Evolutionary conservation across 2,113 vertebrate species (phyloP).

Genomic region (Octodon degus): DNA sequence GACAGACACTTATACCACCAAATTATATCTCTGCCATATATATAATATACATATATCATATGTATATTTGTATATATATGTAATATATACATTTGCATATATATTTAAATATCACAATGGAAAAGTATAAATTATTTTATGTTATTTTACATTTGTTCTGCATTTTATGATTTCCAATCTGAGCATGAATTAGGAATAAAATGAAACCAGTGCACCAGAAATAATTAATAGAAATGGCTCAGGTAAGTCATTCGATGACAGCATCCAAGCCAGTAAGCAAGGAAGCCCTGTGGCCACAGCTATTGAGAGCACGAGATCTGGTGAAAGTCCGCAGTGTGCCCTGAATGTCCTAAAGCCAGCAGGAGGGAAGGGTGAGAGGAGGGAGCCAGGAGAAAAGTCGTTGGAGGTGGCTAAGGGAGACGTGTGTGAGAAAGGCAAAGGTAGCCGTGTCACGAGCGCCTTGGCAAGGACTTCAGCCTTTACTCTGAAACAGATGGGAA

Average conservation of each 20-base stretch:
- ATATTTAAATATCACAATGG: neutral
- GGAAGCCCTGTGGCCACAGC: neutral
- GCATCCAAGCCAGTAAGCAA: neutral
- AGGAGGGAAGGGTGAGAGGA: neutral
- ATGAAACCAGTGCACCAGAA: neutral
- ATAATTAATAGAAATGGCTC: neutral
- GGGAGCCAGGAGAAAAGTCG: neutral
- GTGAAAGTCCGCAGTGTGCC: accelerated
- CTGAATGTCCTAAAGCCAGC: neutral
- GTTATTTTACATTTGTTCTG: neutral
- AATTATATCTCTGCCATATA: no score
- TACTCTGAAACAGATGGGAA: neutral
- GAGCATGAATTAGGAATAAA: neutral
- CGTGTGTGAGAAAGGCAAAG: neutral
- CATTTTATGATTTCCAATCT: neutral
- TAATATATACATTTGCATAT: neutral
- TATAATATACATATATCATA: no score
- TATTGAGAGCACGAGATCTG: neutral
- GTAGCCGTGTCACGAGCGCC: no score
- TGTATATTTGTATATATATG: no score
- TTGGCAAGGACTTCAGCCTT: neutral
- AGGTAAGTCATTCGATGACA: neutral
- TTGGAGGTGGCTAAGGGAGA: neutral
- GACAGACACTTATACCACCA: no score
- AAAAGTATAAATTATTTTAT: neutral